phyloP scores from a whole-genome alignment of 2,113 vertebrate species.

The Neodontobutis hainanensis region DNA sequence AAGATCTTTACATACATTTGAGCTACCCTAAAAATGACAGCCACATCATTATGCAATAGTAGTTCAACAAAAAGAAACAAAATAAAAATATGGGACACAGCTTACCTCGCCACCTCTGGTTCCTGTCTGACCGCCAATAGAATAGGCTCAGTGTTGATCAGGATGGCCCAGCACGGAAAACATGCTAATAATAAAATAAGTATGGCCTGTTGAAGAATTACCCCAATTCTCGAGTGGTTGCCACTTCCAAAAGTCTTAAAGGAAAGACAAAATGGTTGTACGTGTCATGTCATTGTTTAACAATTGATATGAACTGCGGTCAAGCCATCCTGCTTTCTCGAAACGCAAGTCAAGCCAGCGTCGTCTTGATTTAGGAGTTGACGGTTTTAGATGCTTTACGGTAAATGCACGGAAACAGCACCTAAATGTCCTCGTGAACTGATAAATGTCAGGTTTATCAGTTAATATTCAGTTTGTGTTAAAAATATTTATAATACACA shows the following conservation, averaged over 20 bases:
- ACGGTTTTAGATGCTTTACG: too few relatives aligned
- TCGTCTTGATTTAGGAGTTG: too few relatives aligned
- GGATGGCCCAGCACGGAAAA: conserved; percentile 92
- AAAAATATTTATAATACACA: too few relatives aligned
- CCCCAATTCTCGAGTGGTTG: conserved; percentile 86
- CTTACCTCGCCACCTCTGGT: conserved; percentile 86
- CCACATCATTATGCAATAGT: background rate
- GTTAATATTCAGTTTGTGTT: too few relatives aligned
- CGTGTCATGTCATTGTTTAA: background rate
- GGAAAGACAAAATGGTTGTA: background rate
- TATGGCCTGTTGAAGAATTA: conserved; percentile 84
- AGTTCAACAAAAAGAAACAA: background rate
- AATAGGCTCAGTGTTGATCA: conserved; percentile 88
- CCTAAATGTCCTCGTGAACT: too few relatives aligned
- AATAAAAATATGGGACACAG: background rate
- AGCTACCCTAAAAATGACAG: conserved; percentile 79
- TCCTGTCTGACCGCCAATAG: conserved; percentile 84
- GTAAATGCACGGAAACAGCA: too few relatives aligned
- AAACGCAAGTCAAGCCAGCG: too few relatives aligned
- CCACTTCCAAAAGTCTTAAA: conserved; percentile 83
- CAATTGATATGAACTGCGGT: background rate
- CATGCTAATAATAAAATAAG: conserved; percentile 88
- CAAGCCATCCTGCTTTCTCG: too few relatives aligned
- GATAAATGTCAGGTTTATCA: too few relatives aligned
- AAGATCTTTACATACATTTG: conserved; percentile 91